A percentile compares a stretch with the other conserved stretches of the same genome.
These are phyloP conservation scores for Pomatostomus ruficeps DNA, from an alignment of 2,113 vertebrate species.

Conservation along the genomic window DNA sequence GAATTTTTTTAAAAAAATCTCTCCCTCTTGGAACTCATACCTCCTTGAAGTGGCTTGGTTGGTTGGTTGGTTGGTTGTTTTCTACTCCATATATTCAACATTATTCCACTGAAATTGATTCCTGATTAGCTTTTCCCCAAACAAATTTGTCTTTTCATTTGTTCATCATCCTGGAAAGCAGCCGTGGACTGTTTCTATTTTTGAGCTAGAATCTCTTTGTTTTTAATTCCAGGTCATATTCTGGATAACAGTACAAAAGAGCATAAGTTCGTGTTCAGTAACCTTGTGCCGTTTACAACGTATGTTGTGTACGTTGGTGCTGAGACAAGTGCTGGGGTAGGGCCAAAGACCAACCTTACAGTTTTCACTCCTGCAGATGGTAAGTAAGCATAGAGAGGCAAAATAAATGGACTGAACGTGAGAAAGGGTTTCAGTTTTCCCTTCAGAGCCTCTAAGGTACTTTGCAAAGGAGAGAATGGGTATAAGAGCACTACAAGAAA, in stretches of 20 bases:
- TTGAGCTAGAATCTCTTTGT: neutral
- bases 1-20: neutral
- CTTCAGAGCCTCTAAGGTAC: neutral
- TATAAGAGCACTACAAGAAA: neutral
- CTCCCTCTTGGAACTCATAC: neutral
- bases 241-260: conserved; percentile 88
- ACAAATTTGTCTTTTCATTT: neutral
- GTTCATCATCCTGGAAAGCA: neutral
- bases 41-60: neutral
- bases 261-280: conserved; percentile 76
- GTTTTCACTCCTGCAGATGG: conserved; percentile 86
- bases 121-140: neutral
- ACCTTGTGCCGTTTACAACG: conserved; percentile 82
- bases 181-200: neutral
- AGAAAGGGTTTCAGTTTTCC: neutral
- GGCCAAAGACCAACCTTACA: conserved; percentile 78
- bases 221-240: conserved; percentile 74
- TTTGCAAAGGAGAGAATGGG: neutral
- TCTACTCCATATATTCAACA: neutral
- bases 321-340: conserved; percentile 85
- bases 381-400: conserved; percentile 44
- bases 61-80: neutral
- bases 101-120: neutral
- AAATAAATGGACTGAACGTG: neutral
- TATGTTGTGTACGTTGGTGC: conserved; percentile 77